Evolutionary conservation across 2,888 invertebrate genomes (phyloP).

Genomic region (Muschampia plurimacula): DNA sequence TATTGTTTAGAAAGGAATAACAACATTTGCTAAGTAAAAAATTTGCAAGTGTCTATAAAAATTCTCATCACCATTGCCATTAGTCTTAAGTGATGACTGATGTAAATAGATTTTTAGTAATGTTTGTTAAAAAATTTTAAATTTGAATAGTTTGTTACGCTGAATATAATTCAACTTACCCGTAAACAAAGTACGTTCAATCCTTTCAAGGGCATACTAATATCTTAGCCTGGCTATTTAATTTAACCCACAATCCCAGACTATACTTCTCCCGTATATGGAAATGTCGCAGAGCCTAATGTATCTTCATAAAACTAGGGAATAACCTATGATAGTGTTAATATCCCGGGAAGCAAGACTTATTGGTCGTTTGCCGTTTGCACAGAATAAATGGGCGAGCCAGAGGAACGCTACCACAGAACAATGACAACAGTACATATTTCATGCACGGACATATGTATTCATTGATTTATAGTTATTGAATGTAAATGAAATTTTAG

Average conservation of each 20-base stretch:
- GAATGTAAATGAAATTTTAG: too few relatives aligned
- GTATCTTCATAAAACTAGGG: constrained; percentile 82
- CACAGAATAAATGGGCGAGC: constrained; percentile 76
- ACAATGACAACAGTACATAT: constrained; percentile 12
- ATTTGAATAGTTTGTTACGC: too few relatives aligned
- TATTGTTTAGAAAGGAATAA: too few relatives aligned
- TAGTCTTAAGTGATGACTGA: too few relatives aligned
- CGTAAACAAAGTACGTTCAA: background rate
- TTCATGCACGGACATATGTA: background rate
- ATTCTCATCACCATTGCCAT: too few relatives aligned
- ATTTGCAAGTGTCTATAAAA: too few relatives aligned
- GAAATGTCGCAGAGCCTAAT: constrained; percentile 74
- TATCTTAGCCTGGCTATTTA: constrained; percentile 6
- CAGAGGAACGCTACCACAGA: constrained; percentile 38
- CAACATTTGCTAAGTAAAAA: too few relatives aligned
- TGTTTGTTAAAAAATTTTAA: too few relatives aligned
- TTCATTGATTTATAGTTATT: too few relatives aligned
- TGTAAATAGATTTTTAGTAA: too few relatives aligned
- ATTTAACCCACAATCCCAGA: constrained; percentile 27
- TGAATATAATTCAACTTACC: too few relatives aligned
- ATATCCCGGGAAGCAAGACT: constrained; percentile 83
- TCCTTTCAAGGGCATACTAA: background rate
- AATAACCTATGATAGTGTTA: constrained; percentile 85
- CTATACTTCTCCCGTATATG: constrained; percentile 57
- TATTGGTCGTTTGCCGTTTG: constrained; percentile 83